Evolutionary conservation across 2,888 invertebrate genomes (phyloP).

Genomic region (Lithophane leautieri): DNA sequence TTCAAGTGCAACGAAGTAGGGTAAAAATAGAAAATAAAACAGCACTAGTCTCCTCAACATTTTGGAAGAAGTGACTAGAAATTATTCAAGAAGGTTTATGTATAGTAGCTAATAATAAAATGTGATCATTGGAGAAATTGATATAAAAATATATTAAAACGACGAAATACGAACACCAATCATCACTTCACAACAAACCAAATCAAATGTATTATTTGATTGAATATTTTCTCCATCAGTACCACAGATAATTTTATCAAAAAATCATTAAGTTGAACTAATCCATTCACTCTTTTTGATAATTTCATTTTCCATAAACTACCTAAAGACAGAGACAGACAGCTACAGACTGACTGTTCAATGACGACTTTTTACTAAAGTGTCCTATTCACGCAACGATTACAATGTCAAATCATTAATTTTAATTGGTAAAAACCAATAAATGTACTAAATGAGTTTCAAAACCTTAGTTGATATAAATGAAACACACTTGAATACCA

Average conservation of each 20-base stretch:
- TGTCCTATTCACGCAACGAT: background rate
- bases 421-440: background rate
- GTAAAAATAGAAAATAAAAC: slow-evolving; percentile 79
- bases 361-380: background rate
- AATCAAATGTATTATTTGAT: slow-evolving; percentile 30
- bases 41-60: slow-evolving; percentile 70
- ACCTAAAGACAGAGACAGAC: background rate
- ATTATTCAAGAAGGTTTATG: slow-evolving; percentile 1
- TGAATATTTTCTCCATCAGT: slow-evolving; percentile 12
- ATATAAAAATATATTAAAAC: slow-evolving; percentile 4
- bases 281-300: slow-evolving; percentile 20
- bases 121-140: slow-evolving; percentile 44
- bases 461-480: background rate
- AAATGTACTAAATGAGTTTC: background rate
- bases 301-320: slow-evolving; percentile 19
- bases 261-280: slow-evolving; percentile 34
- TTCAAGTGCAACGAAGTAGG: slow-evolving; percentile 92
- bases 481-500: background rate
- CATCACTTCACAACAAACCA: slow-evolving; percentile 53
- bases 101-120: background rate
- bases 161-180: slow-evolving; percentile 38
- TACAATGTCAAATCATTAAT: background rate
- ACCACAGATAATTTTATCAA: slow-evolving; percentile 35
- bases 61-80: slow-evolving; percentile 39
- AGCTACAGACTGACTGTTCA: background rate